Base-by-base conservation (phyloP, 2,797 vertebrate genomes). In the Pseudochromis fuscus region DNA sequence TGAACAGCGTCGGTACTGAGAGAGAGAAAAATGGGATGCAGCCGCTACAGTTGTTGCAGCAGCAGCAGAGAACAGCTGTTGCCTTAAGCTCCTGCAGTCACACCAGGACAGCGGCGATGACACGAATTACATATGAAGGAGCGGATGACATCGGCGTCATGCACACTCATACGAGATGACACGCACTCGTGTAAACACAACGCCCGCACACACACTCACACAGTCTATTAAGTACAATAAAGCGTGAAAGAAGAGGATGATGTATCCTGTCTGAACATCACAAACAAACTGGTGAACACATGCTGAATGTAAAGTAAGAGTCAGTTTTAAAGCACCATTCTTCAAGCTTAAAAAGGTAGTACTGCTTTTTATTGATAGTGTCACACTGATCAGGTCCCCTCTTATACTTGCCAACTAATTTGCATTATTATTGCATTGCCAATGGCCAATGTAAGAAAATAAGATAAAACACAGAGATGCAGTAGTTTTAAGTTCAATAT, bases 61-160 rank as follows among this genome's bases (percentile, higher is more conserved):
- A 48, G 57, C 44, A 64, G 64, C 55, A 70, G 72, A 79, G 77
- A 87, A 80, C 86, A 87, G 86, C 76, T 90, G 79, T 75, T 84
- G 81, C 83, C 63, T 73, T 82, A 71, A 88, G 85, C 84, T 77
- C 66, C 77, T 45, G 58, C 57, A 83, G 79, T 87, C 75, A 77
- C 76, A 59, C 63, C 27, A 61, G 67, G 78, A 85, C 80, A 79
- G 59, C 57, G 42, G 76, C 72, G 21, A n/a, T 74, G 81, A 88
- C 69, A 73, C 13, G 8, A 75, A 81, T 79, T 83, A 64, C 82
- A 82, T 81, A 77, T 82, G 75, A 82, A 87, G 68, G 63, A 77
- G 75, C 48, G 21, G 56, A 50, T 79, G 70, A 84, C 53, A 49
- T 70, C 30, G n/a, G 48, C 1, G 27, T 63, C 75, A 70, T 68